Evolutionary conservation across 1,140 invertebrate genomes (phyloP).

Genomic region (Mesaphorura yosii): DNA sequence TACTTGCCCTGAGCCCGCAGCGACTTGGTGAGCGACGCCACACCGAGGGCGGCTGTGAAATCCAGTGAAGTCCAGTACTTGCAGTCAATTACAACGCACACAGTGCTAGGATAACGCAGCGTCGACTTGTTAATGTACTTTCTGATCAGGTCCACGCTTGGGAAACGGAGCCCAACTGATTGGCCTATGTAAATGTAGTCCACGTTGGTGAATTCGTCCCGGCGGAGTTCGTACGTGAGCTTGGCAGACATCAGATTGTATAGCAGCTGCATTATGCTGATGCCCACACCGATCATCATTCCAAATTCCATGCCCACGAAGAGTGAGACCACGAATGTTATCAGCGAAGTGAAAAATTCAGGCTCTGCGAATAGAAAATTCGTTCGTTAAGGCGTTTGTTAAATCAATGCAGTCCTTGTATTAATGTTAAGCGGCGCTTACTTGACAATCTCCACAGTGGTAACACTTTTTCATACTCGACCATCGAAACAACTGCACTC

Average conservation of each 20-base stretch:
- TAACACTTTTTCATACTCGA: conserved; percentile 72
- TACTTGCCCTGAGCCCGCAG: background rate
- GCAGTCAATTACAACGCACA: conserved; percentile 9
- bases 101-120: background rate
- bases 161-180: conserved; percentile 72
- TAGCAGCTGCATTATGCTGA: conserved; percentile 69
- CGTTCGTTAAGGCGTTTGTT: no score
- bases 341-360: conserved; percentile 60
- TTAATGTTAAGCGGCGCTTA: no score
- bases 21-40: background rate
- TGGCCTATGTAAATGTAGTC: conserved; percentile 62
- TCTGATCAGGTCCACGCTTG: conserved; percentile 75
- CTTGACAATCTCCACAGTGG: conserved; percentile 75
- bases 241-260: conserved; percentile 34
- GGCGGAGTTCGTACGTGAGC: background rate
- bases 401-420: no score
- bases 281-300: conserved; percentile 68
- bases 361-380: no score
- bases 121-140: conserved; percentile 40
- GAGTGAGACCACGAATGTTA: conserved; percentile 71
- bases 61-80: conserved; percentile 6
- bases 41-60: conserved; percentile 7
- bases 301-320: conserved; percentile 76
- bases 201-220: conserved; percentile 42
- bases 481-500: conserved; percentile 81